phyloP scores from a whole-genome alignment of 1,140 invertebrate genomes.

The Maniola jurtina region DNA sequence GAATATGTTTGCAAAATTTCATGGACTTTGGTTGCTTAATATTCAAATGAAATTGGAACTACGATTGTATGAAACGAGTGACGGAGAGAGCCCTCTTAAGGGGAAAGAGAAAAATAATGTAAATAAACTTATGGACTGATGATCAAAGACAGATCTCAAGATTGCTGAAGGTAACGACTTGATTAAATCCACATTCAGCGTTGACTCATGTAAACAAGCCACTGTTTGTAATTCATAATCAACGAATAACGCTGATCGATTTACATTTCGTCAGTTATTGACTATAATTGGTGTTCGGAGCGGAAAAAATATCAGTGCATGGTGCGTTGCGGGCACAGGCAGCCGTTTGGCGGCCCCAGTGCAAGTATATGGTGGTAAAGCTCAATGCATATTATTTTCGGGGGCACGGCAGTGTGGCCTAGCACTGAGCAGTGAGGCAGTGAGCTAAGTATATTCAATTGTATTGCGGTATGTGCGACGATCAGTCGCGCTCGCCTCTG shows the following conservation, averaged over 20 bases:
- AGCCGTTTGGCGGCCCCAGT: constrained; percentile 41
- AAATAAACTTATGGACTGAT: not conserved
- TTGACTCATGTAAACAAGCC: constrained; percentile 11
- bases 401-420: constrained; percentile 23
- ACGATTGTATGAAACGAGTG: too few species aligned
- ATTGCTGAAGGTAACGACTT: not conserved
- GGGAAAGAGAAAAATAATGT: too few species aligned
- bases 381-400: constrained; percentile 53
- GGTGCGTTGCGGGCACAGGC: constrained; percentile 37
- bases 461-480: constrained; percentile 59
- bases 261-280: constrained; percentile 63
- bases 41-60: too few species aligned
- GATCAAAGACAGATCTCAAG: too few species aligned
- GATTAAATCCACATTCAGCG: constrained; percentile 3
- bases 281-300: constrained; percentile 58
- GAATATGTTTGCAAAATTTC: too few species aligned
- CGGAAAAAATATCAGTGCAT: constrained; percentile 62
- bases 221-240: constrained; percentile 28
- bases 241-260: constrained; percentile 51
- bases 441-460: constrained; percentile 43
- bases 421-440: constrained; percentile 24
- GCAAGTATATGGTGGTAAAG: constrained; percentile 46
- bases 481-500: constrained; percentile 54
- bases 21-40: too few species aligned
- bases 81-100: too few species aligned